Percentiles rank a stretch among this genome's conserved stretches.
Evolutionary conservation across 2,797 vertebrate species (phyloP).

Genomic region (Botia kubotai): DNA sequence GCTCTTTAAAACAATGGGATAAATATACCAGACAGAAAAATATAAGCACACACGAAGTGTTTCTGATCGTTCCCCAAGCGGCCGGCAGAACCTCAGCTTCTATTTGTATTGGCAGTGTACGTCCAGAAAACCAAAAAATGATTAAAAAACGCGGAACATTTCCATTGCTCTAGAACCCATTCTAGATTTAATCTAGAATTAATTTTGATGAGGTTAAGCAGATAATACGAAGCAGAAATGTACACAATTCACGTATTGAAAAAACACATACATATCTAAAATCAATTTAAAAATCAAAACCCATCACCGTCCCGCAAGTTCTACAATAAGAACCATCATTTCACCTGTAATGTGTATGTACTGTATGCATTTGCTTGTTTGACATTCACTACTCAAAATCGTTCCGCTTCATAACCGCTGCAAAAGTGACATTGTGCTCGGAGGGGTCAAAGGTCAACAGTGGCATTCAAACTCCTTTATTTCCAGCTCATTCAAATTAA

Average conservation of each 20-base stretch:
- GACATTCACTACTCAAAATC: background rate
- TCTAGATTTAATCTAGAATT: no score
- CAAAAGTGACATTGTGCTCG: slow-evolving; percentile 7
- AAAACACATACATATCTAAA: no score
- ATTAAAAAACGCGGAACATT: no score
- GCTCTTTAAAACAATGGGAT: background rate
- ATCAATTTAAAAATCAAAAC: no score
- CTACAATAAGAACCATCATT: background rate
- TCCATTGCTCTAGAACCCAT: no score
- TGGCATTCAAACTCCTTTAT: background rate
- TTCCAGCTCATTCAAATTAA: background rate
- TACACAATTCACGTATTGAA: no score
- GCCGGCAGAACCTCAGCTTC: no score
- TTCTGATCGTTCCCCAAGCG: background rate
- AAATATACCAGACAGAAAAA: background rate
- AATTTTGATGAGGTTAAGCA: no score
- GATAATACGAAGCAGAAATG: no score
- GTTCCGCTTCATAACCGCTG: background rate
- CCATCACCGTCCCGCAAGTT: no score
- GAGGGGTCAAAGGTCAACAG: slow-evolving; percentile 16
- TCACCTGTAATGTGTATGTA: background rate
- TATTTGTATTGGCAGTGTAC: background rate
- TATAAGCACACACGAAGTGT: background rate
- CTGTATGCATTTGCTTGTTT: slow-evolving; percentile 8
- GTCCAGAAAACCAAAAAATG: no score